These are phyloP conservation scores for Ascidia mentula DNA, from an alignment of 23 tunicate genomes.

Conservation along the genomic window DNA sequence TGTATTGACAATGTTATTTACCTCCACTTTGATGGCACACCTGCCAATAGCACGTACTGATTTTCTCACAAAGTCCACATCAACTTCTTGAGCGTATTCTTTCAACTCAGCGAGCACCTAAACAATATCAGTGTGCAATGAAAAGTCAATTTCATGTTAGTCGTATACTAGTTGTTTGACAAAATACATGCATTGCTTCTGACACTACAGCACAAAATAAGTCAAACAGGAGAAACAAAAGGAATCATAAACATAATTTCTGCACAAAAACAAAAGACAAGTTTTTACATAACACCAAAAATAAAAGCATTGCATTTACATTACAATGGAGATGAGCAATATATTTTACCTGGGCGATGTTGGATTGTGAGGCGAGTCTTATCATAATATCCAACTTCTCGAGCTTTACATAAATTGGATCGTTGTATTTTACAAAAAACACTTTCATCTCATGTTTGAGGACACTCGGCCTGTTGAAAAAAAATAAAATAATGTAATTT, in stretches of 20 bases:
- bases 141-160: no score
- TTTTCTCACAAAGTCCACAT: slow-evolving; percentile 97
- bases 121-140: neutral
- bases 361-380: slow-evolving; percentile 88
- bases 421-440: slow-evolving; percentile 98
- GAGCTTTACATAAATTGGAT: slow-evolving; percentile 96
- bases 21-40: slow-evolving; percentile 98
- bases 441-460: slow-evolving; percentile 87
- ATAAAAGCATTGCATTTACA: no score
- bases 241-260: no score
- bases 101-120: slow-evolving; percentile 94
- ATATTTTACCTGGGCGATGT: slow-evolving; percentile 78
- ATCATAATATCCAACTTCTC: slow-evolving; percentile 99
- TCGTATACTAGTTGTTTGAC: no score
- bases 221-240: no score
- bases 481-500: neutral
- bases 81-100: slow-evolving; percentile 98
- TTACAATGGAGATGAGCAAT: neutral
- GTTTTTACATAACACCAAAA: no score
- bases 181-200: no score
- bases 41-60: slow-evolving; percentile 98
- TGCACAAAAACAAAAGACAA: no score
- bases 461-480: slow-evolving; percentile 44
- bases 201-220: no score
- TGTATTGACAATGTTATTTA: no score